Base-by-base conservation (phyloP, 2,888 invertebrate genomes). In the Callinectes sapidus region DNA sequence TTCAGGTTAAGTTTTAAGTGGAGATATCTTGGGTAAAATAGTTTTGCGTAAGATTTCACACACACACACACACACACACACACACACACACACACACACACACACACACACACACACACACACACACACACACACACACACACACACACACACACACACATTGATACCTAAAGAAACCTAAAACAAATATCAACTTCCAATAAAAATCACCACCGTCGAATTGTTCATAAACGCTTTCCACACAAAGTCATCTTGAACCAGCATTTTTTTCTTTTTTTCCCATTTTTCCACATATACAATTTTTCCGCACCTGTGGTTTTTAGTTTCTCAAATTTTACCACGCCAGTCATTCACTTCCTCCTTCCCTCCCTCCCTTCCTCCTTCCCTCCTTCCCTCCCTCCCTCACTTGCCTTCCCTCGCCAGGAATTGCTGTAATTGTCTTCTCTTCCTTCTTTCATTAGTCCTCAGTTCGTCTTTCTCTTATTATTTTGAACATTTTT, bases 401-500 rank as follows among this genome's bases (percentile, higher is more conserved):
- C 42, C 55, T 81, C 35, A 39, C 42, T 48, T 55, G n/a, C 23
- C 55, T 86, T 32, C 86, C 66, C 23, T 54, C 18, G 77, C 18
- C 54, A 54, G 14, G n/a, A 16, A 10, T 90, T 39, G 28, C 14
- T 10, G 32, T 86, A n/a, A 35, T 54, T 86, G 10, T 61, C 8
- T 42, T 61, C 42, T 23, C 42, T 28, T 71, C 71, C 71, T 35
- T 28, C 77, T 39, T 23, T 90, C 81, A 48, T 39, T 71, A 77
- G 48, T n/a, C 28, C 48, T n/a, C 85, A 48, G 81, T 35, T 54
- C 55, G 23, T 85, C 81, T 54, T 90, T 48, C 81, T 85, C 48
- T 32, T 54, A 81, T 85, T 85, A n/a, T 32, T 54, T 81, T 54
- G 48, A 18, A 10, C 39, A 89, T 18, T 89, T 66, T 66, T 89